These are phyloP conservation scores for Leptodirus hochenwartii DNA, from an alignment of 2,888 invertebrate genomes.

Conservation along the genomic window DNA sequence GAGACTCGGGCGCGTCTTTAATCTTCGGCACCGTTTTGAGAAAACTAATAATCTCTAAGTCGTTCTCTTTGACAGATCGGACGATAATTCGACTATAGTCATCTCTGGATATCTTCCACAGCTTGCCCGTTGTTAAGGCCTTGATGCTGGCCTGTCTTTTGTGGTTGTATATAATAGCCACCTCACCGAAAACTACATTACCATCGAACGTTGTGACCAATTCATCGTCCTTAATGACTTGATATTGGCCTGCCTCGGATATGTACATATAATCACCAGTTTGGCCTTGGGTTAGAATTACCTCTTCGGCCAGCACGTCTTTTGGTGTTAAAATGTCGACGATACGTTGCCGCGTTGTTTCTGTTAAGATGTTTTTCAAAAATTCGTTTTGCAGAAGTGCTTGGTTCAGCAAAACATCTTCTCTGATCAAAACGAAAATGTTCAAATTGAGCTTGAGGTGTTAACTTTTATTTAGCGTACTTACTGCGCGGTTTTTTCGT, in stretches of 20 bases:
- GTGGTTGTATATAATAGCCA: constrained; percentile 87
- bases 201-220: constrained; percentile 63
- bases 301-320: constrained; percentile 16
- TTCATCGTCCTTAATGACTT: constrained; percentile 65
- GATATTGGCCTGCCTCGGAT: constrained; percentile 69
- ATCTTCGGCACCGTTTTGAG: constrained; percentile 64
- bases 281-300: constrained; percentile 24
- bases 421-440: too few relatives aligned
- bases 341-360: constrained; percentile 19
- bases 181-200: constrained; percentile 75
- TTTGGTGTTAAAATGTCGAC: constrained; percentile 23
- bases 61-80: constrained; percentile 62
- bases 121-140: constrained; percentile 57
- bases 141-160: constrained; percentile 74
- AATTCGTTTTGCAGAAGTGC: constrained; percentile 24
- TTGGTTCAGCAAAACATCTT: constrained; percentile 18
- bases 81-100: constrained; percentile 85
- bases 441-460: too few relatives aligned
- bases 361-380: constrained; percentile 19
- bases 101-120: constrained; percentile 76
- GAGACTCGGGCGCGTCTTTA: constrained; percentile 47
- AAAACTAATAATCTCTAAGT: constrained; percentile 72
- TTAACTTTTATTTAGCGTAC: too few relatives aligned
- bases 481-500: too few relatives aligned
- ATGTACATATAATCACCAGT: constrained; percentile 66